Evolutionary conservation across 2,888 invertebrate genomes (phyloP).

Genomic region (Ophioninae sp.): DNA sequence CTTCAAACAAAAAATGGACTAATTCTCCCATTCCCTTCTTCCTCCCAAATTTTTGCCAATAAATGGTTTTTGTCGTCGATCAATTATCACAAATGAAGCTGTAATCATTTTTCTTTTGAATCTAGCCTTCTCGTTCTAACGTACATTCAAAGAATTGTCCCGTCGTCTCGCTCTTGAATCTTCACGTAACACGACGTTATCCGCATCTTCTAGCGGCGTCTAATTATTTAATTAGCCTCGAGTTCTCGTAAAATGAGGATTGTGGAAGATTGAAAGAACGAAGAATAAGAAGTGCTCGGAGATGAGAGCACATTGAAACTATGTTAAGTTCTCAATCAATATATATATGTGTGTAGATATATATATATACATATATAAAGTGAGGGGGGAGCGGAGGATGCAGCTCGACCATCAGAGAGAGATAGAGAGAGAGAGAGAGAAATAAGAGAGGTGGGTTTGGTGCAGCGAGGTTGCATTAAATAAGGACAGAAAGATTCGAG

Average conservation of each 20-base stretch:
- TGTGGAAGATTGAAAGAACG: slow-evolving; percentile 2
- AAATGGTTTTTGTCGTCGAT: too few relatives aligned
- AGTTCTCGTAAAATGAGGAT: slow-evolving; percentile 31
- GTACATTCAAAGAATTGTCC: slow-evolving; percentile 51
- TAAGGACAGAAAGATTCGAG: slow-evolving; percentile 46
- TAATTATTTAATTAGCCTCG: slow-evolving; percentile 58
- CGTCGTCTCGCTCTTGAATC: slow-evolving; percentile 12
- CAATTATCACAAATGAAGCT: too few relatives aligned
- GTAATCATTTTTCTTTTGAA: not conserved
- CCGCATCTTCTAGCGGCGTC: slow-evolving; percentile 15
- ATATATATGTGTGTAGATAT: slow-evolving; percentile 38
- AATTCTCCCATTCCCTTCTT: too few relatives aligned
- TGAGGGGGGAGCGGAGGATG: not conserved
- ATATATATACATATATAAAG: not conserved
- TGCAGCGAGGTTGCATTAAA: slow-evolving; percentile 43
- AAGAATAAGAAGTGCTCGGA: slow-evolving; percentile 20
- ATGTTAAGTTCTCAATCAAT: slow-evolving; percentile 62
- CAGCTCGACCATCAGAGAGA: slow-evolving; percentile 31
- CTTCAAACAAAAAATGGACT: too few relatives aligned
- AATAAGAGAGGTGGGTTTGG: not conserved
- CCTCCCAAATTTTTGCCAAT: too few relatives aligned
- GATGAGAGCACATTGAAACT: slow-evolving; percentile 44
- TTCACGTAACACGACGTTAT: slow-evolving; percentile 41
- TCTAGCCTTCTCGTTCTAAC: not conserved
- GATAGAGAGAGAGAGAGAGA: not conserved